phyloP scores from a whole-genome alignment of 2,797 vertebrate genomes.

The Molossus molossus region DNA sequence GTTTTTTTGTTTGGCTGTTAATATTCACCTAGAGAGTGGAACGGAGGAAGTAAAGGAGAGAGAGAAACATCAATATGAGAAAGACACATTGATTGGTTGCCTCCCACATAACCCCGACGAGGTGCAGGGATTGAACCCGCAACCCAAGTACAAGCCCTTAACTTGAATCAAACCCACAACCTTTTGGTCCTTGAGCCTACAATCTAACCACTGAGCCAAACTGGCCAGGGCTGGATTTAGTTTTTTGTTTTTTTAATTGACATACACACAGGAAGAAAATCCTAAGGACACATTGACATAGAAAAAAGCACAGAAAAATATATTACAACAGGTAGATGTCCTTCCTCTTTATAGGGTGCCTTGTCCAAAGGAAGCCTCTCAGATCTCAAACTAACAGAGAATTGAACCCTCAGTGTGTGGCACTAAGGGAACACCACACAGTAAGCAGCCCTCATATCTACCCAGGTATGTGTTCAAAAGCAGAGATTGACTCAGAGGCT shows the following conservation, averaged over 20 bases:
- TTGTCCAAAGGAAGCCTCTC: neutral
- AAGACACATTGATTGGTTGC: too few relatives aligned
- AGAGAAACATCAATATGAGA: too few relatives aligned
- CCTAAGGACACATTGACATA: neutral
- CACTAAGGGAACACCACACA: neutral
- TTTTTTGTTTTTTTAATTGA: conserved; percentile 1
- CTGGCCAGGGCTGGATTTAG: too few relatives aligned
- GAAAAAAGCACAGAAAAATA: neutral
- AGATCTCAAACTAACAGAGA: neutral
- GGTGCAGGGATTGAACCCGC: too few relatives aligned
- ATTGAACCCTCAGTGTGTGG: neutral
- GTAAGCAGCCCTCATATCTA: neutral
- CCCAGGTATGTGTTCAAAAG: neutral
- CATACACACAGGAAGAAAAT: neutral
- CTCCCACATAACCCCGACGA: too few relatives aligned
- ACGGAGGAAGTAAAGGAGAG: too few relatives aligned
- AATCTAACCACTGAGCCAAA: too few relatives aligned
- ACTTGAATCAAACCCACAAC: too few relatives aligned
- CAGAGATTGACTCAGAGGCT: neutral
- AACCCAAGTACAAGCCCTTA: too few relatives aligned
- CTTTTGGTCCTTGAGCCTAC: too few relatives aligned
- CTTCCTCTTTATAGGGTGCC: neutral
- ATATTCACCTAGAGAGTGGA: too few relatives aligned
- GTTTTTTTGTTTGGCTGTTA: neutral
- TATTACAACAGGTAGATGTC: neutral